Conservation (phyloP, 2,113 vertebrate species). For the Centropus bengalensis region DNA sequence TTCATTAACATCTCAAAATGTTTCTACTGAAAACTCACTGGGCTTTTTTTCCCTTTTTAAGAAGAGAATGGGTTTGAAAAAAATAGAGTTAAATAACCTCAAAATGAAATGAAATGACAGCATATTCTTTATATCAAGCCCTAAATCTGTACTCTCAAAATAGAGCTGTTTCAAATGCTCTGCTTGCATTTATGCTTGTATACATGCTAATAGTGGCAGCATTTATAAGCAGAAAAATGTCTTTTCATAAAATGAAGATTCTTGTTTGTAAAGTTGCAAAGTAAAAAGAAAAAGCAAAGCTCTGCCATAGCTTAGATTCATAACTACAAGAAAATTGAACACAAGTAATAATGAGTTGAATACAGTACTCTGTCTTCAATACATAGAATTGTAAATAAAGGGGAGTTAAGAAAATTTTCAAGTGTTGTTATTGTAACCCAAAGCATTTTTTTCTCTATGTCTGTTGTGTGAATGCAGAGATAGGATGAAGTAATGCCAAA, state of each 20-base stretch:
- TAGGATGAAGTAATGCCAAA: background rate
- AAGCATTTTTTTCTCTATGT: background rate
- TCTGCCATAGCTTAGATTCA: background rate
- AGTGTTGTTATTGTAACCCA: background rate
- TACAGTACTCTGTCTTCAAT: background rate
- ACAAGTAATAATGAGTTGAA: background rate
- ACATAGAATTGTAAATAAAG: background rate
- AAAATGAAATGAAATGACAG: constrained; percentile 6
- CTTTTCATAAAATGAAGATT: background rate
- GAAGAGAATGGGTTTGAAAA: background rate
- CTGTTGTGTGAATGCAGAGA: background rate
- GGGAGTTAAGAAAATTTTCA: background rate
- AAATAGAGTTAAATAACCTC: background rate
- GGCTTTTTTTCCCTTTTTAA: background rate
- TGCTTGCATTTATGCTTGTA: background rate
- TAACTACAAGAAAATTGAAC: background rate
- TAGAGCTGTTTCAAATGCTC: background rate
- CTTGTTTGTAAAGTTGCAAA: background rate
- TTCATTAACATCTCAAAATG: constrained; percentile 19
- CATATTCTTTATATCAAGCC: constrained; percentile 7
- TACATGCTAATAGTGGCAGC: background rate
- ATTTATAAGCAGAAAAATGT: background rate
- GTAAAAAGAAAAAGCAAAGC: background rate
- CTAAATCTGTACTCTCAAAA: constrained; percentile 16
- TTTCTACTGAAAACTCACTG: background rate